These are phyloP conservation scores for Xestia sexstrigata DNA, from an alignment of 2,888 invertebrate species.

Conservation along the genomic window DNA sequence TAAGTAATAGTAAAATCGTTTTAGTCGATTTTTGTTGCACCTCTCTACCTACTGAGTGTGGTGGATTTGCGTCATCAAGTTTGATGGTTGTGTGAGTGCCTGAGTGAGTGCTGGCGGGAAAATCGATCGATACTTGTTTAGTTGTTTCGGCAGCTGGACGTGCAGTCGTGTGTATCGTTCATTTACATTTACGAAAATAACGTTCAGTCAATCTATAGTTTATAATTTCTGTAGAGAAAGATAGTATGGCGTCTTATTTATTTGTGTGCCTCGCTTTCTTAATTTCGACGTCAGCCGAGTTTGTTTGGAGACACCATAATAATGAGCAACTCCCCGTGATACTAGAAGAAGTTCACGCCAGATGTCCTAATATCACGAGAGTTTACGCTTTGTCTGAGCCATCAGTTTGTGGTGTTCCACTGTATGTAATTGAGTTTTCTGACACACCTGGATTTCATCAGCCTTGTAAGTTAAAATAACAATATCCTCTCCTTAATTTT, in stretches of 20 bases:
- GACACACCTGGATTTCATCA: constrained; percentile 94
- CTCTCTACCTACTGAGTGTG: constrained; percentile 30
- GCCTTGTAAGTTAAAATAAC: constrained; percentile 91
- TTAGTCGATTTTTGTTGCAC: constrained; percentile 33
- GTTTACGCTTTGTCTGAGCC: constrained; percentile 94
- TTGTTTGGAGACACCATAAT: constrained; percentile 94
- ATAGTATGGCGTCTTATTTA: constrained; percentile 74
- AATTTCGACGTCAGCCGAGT: constrained; percentile 82
- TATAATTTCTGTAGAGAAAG: constrained; percentile 39
- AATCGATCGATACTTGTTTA: constrained; percentile 79
- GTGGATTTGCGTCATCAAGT: constrained; percentile 46
- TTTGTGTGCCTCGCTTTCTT: constrained; percentile 77
- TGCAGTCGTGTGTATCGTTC: constrained; percentile 22
- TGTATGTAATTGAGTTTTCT: constrained; percentile 95
- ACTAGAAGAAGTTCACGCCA: constrained; percentile 92
- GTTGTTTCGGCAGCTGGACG: constrained; percentile 41
- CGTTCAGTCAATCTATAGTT: constrained; percentile 64
- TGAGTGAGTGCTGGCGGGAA: constrained; percentile 82
- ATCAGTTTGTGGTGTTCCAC: constrained; percentile 93
- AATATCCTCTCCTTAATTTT: not conserved
- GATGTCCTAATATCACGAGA: constrained; percentile 95
- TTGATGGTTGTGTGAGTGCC: constrained; percentile 48
- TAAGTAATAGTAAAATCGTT: not conserved
- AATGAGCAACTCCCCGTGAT: constrained; percentile 92
- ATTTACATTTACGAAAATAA: constrained; percentile 48